Evolutionary conservation across 2,797 vertebrate genomes (phyloP), one percentile per base, ranked within the genome.

Genomic region (Acridotheres tristis): DNA sequence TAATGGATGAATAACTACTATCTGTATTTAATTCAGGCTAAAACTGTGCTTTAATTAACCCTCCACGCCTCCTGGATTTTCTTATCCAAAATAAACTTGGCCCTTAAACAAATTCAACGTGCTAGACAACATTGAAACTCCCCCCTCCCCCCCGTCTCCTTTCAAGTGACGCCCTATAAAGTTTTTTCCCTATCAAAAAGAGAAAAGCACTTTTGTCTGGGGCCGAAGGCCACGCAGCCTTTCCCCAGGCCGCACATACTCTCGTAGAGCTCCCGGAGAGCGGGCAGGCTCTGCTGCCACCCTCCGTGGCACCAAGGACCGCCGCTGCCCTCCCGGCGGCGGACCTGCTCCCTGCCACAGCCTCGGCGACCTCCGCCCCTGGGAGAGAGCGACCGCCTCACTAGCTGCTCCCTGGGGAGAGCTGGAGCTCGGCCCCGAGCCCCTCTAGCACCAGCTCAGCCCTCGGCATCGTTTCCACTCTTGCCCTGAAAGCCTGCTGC

Each of bases 31-130:
- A 96, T 96, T 94, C 89, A 72, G 89, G 94, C 91, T 96, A 96
- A 94, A 96, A 89, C 93, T 93, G 93, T 93, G 95, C 94, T 96
- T 96, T 96, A 91, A 96, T 96, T 96, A 96, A 96, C 96, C 95
- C 89, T 93, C 90, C 96, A 95, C 92, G 85, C 93, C 95, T 94
- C 89, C 95, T 94, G 86, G 86, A 93, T 93, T 95, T 94, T 95
- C 95, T 96, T 94, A 94, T 94, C 95, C 93, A 94, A 93, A 94
- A 94, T 90, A 95, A 94, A 95, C 94, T 96, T 96, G 96, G 96
- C 94, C 96, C 96, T 97, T 93, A 92, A 96, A 96, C 95, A 97
- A 95, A 96, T 96, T 17, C 89, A 80, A 96, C 71, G 93, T 94
- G 93, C 94, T 94, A 93, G 94, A 96, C 96, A 93, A 92, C 94